Base-by-base conservation (phyloP, 2,113 vertebrate genomes). In the Polypterus bichir region DNA sequence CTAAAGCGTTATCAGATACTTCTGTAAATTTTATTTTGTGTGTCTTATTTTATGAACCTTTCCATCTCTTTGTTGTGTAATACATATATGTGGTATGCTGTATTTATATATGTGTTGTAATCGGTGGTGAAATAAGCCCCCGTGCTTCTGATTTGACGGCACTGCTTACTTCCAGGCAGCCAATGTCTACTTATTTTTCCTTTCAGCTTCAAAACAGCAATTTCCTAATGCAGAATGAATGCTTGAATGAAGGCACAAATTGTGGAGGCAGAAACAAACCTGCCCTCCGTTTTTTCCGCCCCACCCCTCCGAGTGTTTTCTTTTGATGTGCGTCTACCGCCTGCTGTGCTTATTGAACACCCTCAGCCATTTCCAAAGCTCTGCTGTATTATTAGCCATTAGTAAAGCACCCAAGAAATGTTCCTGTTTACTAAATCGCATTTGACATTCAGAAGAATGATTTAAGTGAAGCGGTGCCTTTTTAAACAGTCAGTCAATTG, bases 341-440 rank as follows among this genome's bases (percentile, higher is more conserved):
- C 59, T 64, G 59, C 49, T 64, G 54, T 57, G 63, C 54, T 67
- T 63, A 47, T 64, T 70, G n/a, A 64, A 49, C 54, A 44, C 45
- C 54, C 44, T 64, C 49, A 59, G 45, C 7, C 44, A 45, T 60
- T 48, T 55, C 11, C 44, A 60, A 62, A 47, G 49, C 62, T 54
- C 47, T 44, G 48, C 10, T 49, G 46, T 47, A 66, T 65, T 61
- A 66, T 63, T 61, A 27, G 11, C 8, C 11, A 66, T 61, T 66
- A 59, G 47, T 27, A 64, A 66, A 46, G 7, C 45, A 51, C 47
- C 57, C 46, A n/a, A 48, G 45, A 62, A 62, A 51, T 61, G 58
- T 59, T 66, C 54, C 52, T 61, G 8, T 49, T 61, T 47, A 49
- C 27, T 44, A 62, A 54, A 64, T 10, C 27, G 9, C 3, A 49